Percentiles rank a stretch among this genome's conserved stretches.
phyloP scores from a whole-genome alignment of 2,113 vertebrate genomes.

The Ranitomeya variabilis region DNA sequence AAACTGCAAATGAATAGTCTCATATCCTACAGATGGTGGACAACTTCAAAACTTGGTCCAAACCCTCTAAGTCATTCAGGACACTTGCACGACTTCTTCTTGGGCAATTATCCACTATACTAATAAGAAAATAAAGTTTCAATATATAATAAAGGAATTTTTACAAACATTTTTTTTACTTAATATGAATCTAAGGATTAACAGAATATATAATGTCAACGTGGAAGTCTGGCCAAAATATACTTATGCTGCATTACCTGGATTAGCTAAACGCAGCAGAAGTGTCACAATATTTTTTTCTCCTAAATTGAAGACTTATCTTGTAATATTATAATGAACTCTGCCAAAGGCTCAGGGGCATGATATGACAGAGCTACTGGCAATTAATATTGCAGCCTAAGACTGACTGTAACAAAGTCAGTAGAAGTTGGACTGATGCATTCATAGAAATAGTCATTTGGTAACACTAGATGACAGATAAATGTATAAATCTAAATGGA shows the following conservation, averaged over 20 bases:
- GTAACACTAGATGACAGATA: neutral
- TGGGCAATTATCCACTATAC: too few species aligned
- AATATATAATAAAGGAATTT: neutral
- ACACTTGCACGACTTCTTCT: too few species aligned
- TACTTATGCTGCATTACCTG: conserved; percentile 24
- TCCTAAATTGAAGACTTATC: conserved; percentile 34
- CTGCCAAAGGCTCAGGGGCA: conserved; percentile 18
- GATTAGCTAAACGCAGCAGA: conserved; percentile 38
- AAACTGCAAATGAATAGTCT: too few species aligned
- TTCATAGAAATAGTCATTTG: neutral
- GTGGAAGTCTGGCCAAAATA: conserved; percentile 3
- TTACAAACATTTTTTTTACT: conserved; percentile 10
- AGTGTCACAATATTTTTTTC: conserved; percentile 35
- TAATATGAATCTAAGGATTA: neutral
- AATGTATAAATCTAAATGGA: neutral
- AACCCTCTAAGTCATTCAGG: neutral
- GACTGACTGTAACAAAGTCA: conserved; percentile 1
- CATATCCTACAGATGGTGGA: too few species aligned
- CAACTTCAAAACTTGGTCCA: too few species aligned
- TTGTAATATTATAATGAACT: conserved; percentile 32
- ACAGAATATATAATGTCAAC: conserved; percentile 8
- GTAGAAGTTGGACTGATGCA: neutral
- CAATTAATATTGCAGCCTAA: neutral
- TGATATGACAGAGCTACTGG: neutral
- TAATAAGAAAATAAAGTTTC: conserved; percentile 6